phyloP scores from a whole-genome alignment of 37 sponge, comb jelly and placozoan genomes.

The Chondrilla cf. caribensis region DNA sequence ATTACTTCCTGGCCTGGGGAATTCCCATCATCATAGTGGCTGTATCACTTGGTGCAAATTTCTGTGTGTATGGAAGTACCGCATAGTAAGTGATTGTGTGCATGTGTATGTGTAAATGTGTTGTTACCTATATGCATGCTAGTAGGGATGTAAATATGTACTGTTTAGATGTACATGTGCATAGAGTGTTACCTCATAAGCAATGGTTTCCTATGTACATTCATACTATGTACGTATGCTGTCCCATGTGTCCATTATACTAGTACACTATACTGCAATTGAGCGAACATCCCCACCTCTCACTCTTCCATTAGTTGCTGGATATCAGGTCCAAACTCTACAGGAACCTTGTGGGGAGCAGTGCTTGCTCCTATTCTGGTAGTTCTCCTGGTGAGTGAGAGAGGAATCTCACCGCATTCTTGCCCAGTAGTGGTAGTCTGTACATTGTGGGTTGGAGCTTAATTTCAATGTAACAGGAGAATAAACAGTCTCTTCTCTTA shows the following conservation, averaged over 20 bases:
- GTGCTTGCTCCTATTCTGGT: conserved; percentile 60
- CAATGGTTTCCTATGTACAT: too few species aligned
- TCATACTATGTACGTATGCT: too few species aligned
- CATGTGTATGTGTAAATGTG: neutral
- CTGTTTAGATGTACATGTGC: too few species aligned
- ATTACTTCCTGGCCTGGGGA: conserved; percentile 57
- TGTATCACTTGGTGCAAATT: conserved; percentile 44
- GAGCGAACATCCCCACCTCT: too few species aligned
- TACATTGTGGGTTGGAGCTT: too few species aligned
- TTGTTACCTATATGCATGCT: neutral
- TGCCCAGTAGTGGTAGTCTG: too few species aligned
- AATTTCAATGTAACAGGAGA: too few species aligned
- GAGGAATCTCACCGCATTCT: too few species aligned
- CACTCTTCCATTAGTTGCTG: conserved; percentile 39
- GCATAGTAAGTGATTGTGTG: conserved; percentile 40
- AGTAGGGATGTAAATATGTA: conserved; percentile 51
- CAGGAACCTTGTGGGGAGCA: conserved; percentile 46
- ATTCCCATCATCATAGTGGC: conserved; percentile 64
- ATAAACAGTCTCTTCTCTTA: too few species aligned
- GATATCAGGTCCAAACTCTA: conserved; percentile 29
- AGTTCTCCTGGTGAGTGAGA: conserved; percentile 43
- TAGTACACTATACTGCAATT: too few species aligned
- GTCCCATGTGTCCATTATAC: too few species aligned
- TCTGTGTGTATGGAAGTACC: conserved; percentile 77
- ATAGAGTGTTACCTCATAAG: too few species aligned